Conservation (phyloP, 2,888 invertebrate genomes). For the Drosophila merina region DNA sequence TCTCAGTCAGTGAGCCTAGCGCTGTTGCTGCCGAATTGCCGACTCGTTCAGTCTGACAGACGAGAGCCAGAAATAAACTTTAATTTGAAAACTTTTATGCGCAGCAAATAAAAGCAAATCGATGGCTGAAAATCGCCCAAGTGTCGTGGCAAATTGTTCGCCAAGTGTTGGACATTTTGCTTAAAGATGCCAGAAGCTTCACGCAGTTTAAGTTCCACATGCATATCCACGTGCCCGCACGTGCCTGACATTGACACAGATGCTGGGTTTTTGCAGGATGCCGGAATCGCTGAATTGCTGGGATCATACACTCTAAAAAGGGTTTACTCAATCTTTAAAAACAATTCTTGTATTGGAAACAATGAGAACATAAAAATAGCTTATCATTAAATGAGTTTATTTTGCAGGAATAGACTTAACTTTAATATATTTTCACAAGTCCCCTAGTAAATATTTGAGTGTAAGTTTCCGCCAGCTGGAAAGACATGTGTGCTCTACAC, state of each 20-base stretch:
- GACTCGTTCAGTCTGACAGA: slow-evolving; percentile 53
- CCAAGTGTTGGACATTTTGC: slow-evolving; percentile 69
- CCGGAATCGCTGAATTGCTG: slow-evolving; percentile 9
- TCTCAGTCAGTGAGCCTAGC: slow-evolving; percentile 10
- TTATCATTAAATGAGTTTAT: background rate
- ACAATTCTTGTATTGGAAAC: background rate
- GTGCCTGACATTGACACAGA: slow-evolving; percentile 78
- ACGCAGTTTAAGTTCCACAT: slow-evolving; percentile 50
- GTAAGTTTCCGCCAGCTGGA: slow-evolving; percentile 21
- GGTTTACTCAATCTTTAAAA: background rate
- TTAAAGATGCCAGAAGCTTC: slow-evolving; percentile 62
- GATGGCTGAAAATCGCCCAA: slow-evolving; percentile 55
- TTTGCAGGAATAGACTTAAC: background rate
- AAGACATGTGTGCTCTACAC: slow-evolving; percentile 61
- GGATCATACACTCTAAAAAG: slow-evolving; percentile 10
- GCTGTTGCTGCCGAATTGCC: slow-evolving; percentile 37
- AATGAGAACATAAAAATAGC: background rate
- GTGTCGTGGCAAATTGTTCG: slow-evolving; percentile 69
- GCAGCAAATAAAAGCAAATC: slow-evolving; percentile 52
- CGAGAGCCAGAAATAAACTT: slow-evolving; percentile 63
- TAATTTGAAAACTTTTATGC: slow-evolving; percentile 75
- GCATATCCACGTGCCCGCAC: slow-evolving; percentile 57
- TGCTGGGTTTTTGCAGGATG: slow-evolving; percentile 37
- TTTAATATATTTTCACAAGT: background rate
- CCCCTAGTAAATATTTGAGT: background rate